These are phyloP conservation scores for Xanthorhoe spadicearia DNA, from an alignment of 2,888 invertebrate species.

Conservation along the genomic window DNA sequence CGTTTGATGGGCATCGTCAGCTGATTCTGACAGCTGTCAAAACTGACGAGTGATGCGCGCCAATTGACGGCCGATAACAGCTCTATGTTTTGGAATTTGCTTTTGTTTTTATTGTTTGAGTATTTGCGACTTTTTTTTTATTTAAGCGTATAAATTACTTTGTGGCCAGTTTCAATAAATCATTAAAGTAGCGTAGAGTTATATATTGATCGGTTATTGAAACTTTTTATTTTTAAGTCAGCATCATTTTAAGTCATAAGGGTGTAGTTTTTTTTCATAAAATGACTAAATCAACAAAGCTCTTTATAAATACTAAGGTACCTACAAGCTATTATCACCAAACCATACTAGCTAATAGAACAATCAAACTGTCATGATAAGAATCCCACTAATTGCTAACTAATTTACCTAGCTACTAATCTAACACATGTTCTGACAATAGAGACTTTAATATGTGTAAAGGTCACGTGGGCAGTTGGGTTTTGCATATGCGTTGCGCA, in stretches of 20 bases:
- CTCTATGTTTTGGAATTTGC: slow-evolving; percentile 48
- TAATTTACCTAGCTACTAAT: slow-evolving; percentile 9
- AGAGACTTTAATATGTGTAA: slow-evolving; percentile 29
- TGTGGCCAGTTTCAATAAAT: no score
- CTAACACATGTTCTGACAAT: slow-evolving; percentile 28
- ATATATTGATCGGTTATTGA: no score
- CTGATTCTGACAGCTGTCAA: slow-evolving; percentile 70
- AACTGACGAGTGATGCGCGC: slow-evolving; percentile 55
- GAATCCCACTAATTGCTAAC: slow-evolving; percentile 24
- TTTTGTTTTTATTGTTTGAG: background rate
- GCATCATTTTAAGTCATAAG: no score
- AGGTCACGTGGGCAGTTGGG: slow-evolving; percentile 29
- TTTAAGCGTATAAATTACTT: no score
- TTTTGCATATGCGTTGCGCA: slow-evolving; percentile 29
- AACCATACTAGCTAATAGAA: background rate
- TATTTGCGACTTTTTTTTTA: background rate
- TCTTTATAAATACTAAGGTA: no score
- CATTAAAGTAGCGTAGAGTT: no score
- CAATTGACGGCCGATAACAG: slow-evolving; percentile 65
- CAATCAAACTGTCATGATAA: background rate
- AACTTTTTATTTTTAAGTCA: no score
- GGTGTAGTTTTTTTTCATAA: no score
- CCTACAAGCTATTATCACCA: background rate
- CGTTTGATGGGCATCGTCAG: slow-evolving; percentile 67
- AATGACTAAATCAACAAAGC: no score